Evolutionary conservation across 2,888 invertebrate species (phyloP).

Genomic region (Drosophila testacea): DNA sequence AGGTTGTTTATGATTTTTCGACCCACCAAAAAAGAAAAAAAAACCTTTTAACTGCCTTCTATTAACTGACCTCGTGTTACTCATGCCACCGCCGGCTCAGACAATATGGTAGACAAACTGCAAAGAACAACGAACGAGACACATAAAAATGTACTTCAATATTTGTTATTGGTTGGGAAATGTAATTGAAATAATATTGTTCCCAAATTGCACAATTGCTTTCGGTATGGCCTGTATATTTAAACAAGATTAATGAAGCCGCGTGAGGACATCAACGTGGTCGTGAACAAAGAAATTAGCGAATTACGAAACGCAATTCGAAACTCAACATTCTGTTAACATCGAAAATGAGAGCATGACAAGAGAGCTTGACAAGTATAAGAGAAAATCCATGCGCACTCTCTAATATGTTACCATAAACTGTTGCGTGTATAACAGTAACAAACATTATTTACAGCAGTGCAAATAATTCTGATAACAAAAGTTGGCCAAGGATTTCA

Average conservation of each 20-base stretch:
- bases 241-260: constrained; percentile 53
- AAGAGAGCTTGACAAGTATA: constrained; percentile 32
- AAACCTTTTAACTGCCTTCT: constrained; percentile 4
- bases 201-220: constrained; percentile 57
- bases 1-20: constrained; percentile 31
- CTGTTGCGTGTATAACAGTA: constrained; percentile 49
- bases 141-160: constrained; percentile 7
- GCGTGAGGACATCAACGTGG: constrained; percentile 28
- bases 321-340: constrained; percentile 23
- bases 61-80: constrained; percentile 8
- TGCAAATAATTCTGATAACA: not conserved
- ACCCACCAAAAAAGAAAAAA: not conserved
- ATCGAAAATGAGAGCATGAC: constrained; percentile 8
- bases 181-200: constrained; percentile 63
- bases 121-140: not conserved
- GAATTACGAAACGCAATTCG: constrained; percentile 19
- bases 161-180: constrained; percentile 22
- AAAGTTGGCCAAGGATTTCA: not conserved
- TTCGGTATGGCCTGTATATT: constrained; percentile 54
- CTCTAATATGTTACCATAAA: constrained; percentile 39
- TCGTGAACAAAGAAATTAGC: constrained; percentile 20
- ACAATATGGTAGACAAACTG: constrained; percentile 4
- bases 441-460: constrained; percentile 1
- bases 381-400: constrained; percentile 21
- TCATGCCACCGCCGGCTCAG: not conserved